Base-by-base conservation (phyloP, 1,140 invertebrate genomes). In the Trachymyrmex cornetzi region DNA sequence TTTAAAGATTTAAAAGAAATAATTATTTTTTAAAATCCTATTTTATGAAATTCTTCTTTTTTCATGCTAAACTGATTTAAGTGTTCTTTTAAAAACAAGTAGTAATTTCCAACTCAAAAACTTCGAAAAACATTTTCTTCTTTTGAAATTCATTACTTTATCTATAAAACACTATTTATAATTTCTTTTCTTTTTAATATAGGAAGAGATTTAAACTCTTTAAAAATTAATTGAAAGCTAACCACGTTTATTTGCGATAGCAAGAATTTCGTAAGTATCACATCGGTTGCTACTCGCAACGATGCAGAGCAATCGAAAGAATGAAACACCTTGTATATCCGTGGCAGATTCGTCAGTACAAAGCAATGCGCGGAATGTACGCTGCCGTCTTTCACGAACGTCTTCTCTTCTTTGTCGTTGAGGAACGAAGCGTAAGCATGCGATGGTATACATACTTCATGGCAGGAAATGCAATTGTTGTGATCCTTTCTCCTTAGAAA, bases 311-410 rank as follows among this genome's bases (percentile, higher is more conserved):
- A 48, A 38, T 55, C 5, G 50, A 27, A 84, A 77, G 48, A 72
- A 80, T 38, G 38, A 71, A 66, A 48, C 30, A 53, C 22, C 57
- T 66, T 79, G 19, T 81, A 1, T 2, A 74, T 16, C 34, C 55
- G 30, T 72, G 57, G 57, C 53, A 61, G 86, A 69, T 55, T 66
- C 82, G 86, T 88, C 86, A 88, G 74, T 53, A 57, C 69, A 48
- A 61, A 66, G 85, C 27, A 66, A 91, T 77, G 88, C 34, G 5
- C 0, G 77, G 89, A 88, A 91, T 91, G 88, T 22, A 63, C 57
- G 27, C 66, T 55, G 69, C 64, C 71, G 16, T 88, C 77, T 80
- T 79, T 59, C 66, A 50, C 57, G 55, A 84, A 57, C 0, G 84
- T 55, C 71, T 82, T 84, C 80, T 75, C 66, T 86, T 69, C 27